phyloP scores from a whole-genome alignment of 2,888 invertebrate genomes.

The Chrysina gloriosa region DNA sequence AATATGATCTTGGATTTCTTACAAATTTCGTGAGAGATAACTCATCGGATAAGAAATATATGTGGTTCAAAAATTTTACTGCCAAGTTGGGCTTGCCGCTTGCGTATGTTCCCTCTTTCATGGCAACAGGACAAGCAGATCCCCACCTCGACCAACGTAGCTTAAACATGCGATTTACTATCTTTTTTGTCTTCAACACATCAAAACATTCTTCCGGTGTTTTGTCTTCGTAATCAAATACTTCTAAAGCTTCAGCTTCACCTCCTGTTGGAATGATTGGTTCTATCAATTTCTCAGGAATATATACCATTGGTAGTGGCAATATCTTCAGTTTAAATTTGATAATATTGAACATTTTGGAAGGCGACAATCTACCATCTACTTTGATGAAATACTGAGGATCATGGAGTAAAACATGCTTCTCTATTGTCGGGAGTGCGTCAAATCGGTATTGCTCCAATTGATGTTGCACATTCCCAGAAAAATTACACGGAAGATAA shows the following conservation, averaged over 20 bases:
- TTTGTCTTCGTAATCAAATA: constrained; percentile 49
- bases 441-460: constrained; percentile 67
- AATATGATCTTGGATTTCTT: constrained; percentile 72
- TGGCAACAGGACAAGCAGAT: constrained; percentile 73
- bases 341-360: constrained; percentile 67
- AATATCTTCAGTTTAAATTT: constrained; percentile 63
- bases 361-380: constrained; percentile 68
- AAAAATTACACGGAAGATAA: constrained; percentile 66
- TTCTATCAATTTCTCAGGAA: constrained; percentile 58
- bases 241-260: constrained; percentile 52
- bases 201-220: constrained; percentile 59
- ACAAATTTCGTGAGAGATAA: constrained; percentile 68
- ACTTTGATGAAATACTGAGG: constrained; percentile 70
- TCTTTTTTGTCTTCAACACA: constrained; percentile 54
- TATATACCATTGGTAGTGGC: constrained; percentile 58
- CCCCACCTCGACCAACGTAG: constrained; percentile 71
- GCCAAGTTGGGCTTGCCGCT: constrained; percentile 69
- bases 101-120: constrained; percentile 67
- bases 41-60: constrained; percentile 70
- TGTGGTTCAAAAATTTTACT: constrained; percentile 71
- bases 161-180: constrained; percentile 59
- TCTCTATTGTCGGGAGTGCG: constrained; percentile 66
- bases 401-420: constrained; percentile 67
- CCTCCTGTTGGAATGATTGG: constrained; percentile 40
- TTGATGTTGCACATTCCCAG: constrained; percentile 64